A percentile compares a stretch with the other conserved stretches of the same genome.
These are phyloP conservation scores for Reticulitermes lucifugus DNA, from an alignment of 2,888 invertebrate genomes.

Conservation along the genomic window DNA sequence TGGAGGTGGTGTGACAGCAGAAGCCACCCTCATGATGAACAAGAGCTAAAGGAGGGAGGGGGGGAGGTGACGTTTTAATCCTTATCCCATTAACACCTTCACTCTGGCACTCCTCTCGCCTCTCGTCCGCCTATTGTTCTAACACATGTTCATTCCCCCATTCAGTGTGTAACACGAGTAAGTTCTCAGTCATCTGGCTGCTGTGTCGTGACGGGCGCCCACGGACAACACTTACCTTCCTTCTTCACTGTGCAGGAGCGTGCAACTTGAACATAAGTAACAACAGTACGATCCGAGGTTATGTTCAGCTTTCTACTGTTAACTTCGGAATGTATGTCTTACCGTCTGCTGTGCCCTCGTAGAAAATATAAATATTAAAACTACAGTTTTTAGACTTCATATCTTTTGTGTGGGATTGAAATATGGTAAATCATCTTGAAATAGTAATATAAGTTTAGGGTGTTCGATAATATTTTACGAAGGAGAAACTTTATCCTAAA, in stretches of 20 bases:
- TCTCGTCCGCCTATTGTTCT: slow-evolving; percentile 39
- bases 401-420: too few relatives aligned
- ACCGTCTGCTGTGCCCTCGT: too few relatives aligned
- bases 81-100: slow-evolving; percentile 41
- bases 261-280: background rate
- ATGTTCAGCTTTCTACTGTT: too few relatives aligned
- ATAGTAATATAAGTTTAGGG: too few relatives aligned
- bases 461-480: too few relatives aligned
- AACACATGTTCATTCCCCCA: slow-evolving; percentile 39
- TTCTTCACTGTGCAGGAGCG: background rate
- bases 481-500: too few relatives aligned
- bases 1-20: background rate
- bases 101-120: slow-evolving; percentile 21
- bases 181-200: slow-evolving; percentile 2
- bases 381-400: too few relatives aligned
- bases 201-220: background rate
- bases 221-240: background rate
- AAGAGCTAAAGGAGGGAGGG: background rate
- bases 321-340: too few relatives aligned
- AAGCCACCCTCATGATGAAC: background rate
- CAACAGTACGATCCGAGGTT: too few relatives aligned
- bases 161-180: slow-evolving; percentile 5
- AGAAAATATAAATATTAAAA: too few relatives aligned
- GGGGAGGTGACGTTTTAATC: slow-evolving; percentile 21
- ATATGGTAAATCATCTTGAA: too few relatives aligned